Conservation (phyloP, 2,888 invertebrate species). For the Macaria notata region DNA sequence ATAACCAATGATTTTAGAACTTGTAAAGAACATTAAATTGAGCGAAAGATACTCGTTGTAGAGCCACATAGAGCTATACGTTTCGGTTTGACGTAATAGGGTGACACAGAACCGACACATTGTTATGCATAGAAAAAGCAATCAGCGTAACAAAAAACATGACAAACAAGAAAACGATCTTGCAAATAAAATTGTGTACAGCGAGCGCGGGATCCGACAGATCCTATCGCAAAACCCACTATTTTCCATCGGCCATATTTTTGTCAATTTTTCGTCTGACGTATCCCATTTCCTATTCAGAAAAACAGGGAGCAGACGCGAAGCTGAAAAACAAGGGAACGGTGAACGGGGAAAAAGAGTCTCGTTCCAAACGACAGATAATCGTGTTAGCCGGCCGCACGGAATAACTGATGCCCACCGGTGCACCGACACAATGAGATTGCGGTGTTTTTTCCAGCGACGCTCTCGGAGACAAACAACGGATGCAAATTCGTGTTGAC, state of each 20-base stretch:
- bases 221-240: slow-evolving; percentile 77
- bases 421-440: slow-evolving; percentile 77
- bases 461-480: slow-evolving; percentile 77
- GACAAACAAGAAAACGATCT: slow-evolving; percentile 69
- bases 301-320: slow-evolving; percentile 77
- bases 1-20: no score
- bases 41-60: not conserved
- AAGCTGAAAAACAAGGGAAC: slow-evolving; percentile 80
- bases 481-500: slow-evolving; percentile 82
- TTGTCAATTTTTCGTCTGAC: slow-evolving; percentile 81
- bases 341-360: slow-evolving; percentile 65
- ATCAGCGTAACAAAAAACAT: slow-evolving; percentile 33
- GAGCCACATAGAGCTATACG: not conserved
- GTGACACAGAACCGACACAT: slow-evolving; percentile 1
- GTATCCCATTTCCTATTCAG: slow-evolving; percentile 80
- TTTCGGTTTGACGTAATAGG: not conserved
- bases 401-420: slow-evolving; percentile 73
- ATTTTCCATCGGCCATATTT: slow-evolving; percentile 79
- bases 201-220: slow-evolving; percentile 57
- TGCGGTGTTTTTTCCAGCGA: slow-evolving; percentile 77
- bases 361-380: slow-evolving; percentile 79
- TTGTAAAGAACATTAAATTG: not conserved
- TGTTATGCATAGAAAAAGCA: slow-evolving; percentile 24
- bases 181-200: slow-evolving; percentile 62
- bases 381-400: slow-evolving; percentile 79